Conservation (phyloP, 2,113 vertebrate species). For the Halichoerus grypus region DNA sequence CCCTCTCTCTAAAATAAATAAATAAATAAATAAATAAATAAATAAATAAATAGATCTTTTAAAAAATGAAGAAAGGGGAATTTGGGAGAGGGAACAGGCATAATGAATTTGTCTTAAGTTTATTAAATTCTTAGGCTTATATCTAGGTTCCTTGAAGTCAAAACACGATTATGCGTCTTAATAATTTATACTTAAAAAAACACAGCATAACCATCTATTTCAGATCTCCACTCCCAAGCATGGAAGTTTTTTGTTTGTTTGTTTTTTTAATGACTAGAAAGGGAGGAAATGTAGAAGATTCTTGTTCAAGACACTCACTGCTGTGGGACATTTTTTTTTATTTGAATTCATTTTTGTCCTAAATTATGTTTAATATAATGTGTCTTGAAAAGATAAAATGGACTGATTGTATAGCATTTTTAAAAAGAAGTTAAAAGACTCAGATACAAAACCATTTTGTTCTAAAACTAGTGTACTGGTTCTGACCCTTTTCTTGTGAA, state of each 20-base stretch:
- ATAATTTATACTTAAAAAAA: slow-evolving; percentile 5
- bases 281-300: neutral
- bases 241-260: neutral
- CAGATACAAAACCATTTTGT: slow-evolving; percentile 67
- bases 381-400: slow-evolving; percentile 56
- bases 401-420: neutral
- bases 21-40: neutral
- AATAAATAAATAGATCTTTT: neutral
- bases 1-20: neutral
- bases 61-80: neutral
- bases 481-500: slow-evolving; percentile 54
- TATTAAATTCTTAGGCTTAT: neutral
- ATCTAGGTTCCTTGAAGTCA: neutral
- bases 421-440: slow-evolving; percentile 60
- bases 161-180: neutral
- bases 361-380: slow-evolving; percentile 58
- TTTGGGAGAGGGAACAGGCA: neutral
- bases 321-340: neutral
- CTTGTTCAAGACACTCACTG: neutral
- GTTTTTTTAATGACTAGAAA: neutral
- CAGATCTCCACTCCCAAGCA: neutral
- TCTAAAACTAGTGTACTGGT: slow-evolving; percentile 47
- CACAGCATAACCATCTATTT: neutral
- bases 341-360: slow-evolving; percentile 63
- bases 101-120: neutral